phyloP scores from a whole-genome alignment of 2,113 vertebrate species.

The Upupa epops region DNA sequence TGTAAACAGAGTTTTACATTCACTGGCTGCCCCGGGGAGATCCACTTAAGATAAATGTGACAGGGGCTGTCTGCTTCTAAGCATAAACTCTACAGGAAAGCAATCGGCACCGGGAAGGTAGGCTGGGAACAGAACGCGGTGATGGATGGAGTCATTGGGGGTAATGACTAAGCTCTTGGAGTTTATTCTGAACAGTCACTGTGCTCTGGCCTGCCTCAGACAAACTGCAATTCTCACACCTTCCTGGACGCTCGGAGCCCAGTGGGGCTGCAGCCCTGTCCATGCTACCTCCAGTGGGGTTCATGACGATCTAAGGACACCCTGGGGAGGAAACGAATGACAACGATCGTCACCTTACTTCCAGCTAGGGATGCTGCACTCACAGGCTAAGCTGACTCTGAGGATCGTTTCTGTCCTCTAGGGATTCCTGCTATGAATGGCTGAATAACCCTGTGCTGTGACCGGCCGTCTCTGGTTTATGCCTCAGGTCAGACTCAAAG shows the following conservation, averaged over 20 bases:
- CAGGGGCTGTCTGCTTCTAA: conserved; percentile 61
- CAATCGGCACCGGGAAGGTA: conserved; percentile 43
- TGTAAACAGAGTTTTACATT: conserved; percentile 61
- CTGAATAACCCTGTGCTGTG: background rate
- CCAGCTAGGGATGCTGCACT: background rate
- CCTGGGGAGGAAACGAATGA: background rate
- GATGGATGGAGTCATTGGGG: conserved; percentile 65
- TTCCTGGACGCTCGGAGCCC: background rate
- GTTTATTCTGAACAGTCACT: conserved; percentile 54
- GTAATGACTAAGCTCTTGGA: conserved; percentile 47
- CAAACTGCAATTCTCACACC: conserved; percentile 6
- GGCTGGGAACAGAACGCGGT: conserved; percentile 57
- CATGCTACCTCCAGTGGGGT: background rate
- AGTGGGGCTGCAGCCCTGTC: background rate
- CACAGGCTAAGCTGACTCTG: background rate
- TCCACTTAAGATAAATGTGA: conserved; percentile 64
- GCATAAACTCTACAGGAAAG: conserved; percentile 57
- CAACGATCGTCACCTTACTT: background rate
- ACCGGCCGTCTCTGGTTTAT: background rate
- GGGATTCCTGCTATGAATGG: background rate
- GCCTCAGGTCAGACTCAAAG: background rate
- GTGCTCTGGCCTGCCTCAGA: conserved; percentile 2
- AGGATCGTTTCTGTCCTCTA: background rate
- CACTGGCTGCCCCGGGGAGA: conserved; percentile 51
- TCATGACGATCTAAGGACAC: no score